These are phyloP conservation scores for Drosophila birchii DNA, from an alignment of 2,888 invertebrate species.

Conservation along the genomic window DNA sequence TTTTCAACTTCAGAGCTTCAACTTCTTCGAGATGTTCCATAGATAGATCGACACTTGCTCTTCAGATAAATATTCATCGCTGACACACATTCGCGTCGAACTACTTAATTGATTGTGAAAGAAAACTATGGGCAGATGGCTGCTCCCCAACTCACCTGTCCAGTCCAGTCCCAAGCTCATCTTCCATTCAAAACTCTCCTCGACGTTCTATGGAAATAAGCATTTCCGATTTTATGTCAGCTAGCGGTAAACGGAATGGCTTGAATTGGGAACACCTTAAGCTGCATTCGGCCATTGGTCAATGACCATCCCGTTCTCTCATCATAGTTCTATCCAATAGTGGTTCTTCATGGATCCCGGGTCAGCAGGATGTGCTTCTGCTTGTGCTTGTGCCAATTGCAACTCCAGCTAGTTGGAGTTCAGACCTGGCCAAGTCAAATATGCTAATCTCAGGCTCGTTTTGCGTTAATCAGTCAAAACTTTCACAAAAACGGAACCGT, in stretches of 20 bases:
- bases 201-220: constrained; percentile 64
- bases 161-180: constrained; percentile 33
- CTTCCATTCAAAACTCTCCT: constrained; percentile 68
- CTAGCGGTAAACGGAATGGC: constrained; percentile 77
- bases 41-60: constrained; percentile 63
- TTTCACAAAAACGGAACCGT: constrained; percentile 68
- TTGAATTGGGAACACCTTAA: constrained; percentile 60
- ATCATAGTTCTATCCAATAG: neutral
- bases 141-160: constrained; percentile 5
- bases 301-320: constrained; percentile 7
- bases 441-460: constrained; percentile 50
- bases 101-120: constrained; percentile 75
- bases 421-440: constrained; percentile 25
- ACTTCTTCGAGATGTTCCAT: constrained; percentile 6
- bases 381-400: constrained; percentile 40
- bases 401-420: constrained; percentile 22
- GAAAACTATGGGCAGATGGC: constrained; percentile 29
- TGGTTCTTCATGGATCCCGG: constrained; percentile 7
- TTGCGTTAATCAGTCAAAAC: constrained; percentile 62
- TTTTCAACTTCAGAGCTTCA: neutral
- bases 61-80: constrained; percentile 67
- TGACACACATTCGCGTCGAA: constrained; percentile 69
- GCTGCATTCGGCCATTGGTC: constrained; percentile 36
- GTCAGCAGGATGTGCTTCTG: constrained; percentile 58
- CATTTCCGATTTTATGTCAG: constrained; percentile 78